Percentiles rank a stretch among this genome's conserved stretches.
These are phyloP conservation scores for Parotia lawesii DNA, from an alignment of 2,113 vertebrate species.

Conservation along the genomic window DNA sequence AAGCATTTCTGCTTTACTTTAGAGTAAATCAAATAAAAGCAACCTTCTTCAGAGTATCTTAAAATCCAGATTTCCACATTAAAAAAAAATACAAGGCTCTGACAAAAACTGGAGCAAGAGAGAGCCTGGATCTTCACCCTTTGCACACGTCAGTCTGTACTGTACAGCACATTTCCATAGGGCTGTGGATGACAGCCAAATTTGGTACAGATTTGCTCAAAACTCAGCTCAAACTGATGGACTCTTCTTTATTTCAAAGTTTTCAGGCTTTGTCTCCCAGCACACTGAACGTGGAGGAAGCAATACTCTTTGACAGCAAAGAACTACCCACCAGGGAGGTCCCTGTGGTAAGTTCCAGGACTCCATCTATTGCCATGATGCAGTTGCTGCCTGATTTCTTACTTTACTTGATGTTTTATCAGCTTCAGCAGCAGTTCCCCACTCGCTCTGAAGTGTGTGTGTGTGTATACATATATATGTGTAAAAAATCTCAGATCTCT, in stretches of 20 bases:
- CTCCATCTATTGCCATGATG: not conserved
- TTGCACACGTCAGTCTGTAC: not conserved
- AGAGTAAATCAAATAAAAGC: not conserved
- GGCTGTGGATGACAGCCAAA: not conserved
- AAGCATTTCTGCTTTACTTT: not conserved
- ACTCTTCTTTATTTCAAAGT: not conserved
- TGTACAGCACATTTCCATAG: not conserved
- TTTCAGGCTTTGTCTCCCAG: not conserved
- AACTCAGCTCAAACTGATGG: not conserved
- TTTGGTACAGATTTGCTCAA: not conserved
- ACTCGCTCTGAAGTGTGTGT: not conserved
- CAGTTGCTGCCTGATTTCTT: not conserved
- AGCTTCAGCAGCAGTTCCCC: not conserved
- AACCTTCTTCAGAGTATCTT: not conserved
- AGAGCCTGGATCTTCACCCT: not conserved
- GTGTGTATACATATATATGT: rapidly evolving
- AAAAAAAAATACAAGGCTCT: not conserved
- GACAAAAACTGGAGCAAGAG: not conserved
- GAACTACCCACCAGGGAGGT: not conserved
- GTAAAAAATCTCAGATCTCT: not conserved
- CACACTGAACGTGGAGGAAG: not conserved
- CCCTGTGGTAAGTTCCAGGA: not conserved
- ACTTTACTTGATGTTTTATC: not conserved
- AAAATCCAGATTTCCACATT: not conserved
- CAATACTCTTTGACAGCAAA: not conserved